Evolutionary conservation across 2,797 vertebrate species (phyloP), one percentile per base, ranked within the genome.

Genomic region (Acipenser ruthenus): DNA sequence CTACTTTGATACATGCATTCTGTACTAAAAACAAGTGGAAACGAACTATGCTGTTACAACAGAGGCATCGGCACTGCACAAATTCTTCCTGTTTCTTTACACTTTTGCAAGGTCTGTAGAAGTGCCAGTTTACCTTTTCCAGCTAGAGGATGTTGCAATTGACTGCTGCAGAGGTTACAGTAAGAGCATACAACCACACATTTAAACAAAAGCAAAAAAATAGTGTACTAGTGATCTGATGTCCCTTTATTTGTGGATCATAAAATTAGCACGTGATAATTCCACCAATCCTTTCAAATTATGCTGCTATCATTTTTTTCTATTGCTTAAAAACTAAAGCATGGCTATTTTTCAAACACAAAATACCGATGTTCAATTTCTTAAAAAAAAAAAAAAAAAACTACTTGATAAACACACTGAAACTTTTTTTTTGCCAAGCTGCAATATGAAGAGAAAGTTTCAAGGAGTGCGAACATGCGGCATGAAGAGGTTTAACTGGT

Each of bases 401-500:
- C 23, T 37, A 37, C 23, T 37, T 37, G 23, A 58, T 58, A 11
- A 58, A 11, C 55, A 10, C 55, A 58, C 55, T n/a, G 55, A 58
- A 58, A 58, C 55, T 3, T n/a, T 12, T 67, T 37, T 37, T 37
- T 67, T 15, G 61, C 60, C 12, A 62, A 60, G 64, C 13, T 63
- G 60, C 60, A 49, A n/a, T 60, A 48, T 53, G 48, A 73, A 50
- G 51, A 68, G 49, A 62, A 72, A 73, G 49, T 72, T 73, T 73
- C 69, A 58, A 74, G 71, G 67, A 78, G 64, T 74, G 69, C 62
- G 65, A 76, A 74, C 80, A 80, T 77, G 76, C 81, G 71, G 72
- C 79, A 74, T 80, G 71, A 78, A 77, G 72, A 77, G 4, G 68
- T 76, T 37, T 37, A 72, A 80, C 74, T 79, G 71, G 70, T 68